phyloP scores from a whole-genome alignment of 2,113 vertebrate genomes.

The Silurus glanis region DNA sequence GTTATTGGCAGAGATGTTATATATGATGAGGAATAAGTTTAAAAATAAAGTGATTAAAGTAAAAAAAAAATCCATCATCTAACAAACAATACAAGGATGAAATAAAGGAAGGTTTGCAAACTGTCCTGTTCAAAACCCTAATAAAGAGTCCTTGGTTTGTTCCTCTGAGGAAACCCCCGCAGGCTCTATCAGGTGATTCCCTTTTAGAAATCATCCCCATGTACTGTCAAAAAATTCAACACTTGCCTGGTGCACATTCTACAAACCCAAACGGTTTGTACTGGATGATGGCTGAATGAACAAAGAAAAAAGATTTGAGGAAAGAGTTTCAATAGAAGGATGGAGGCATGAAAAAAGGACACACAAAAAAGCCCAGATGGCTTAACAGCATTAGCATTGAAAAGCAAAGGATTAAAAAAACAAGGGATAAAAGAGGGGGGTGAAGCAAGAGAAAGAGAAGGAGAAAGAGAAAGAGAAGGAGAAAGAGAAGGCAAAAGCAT shows the following conservation, averaged over 20 bases:
- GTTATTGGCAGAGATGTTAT: background rate
- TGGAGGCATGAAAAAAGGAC: background rate
- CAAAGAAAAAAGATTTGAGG: background rate
- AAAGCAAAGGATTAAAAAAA: constrained; percentile 11
- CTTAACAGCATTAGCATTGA: background rate
- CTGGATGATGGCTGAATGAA: background rate
- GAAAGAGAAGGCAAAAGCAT: background rate
- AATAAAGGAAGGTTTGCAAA: background rate
- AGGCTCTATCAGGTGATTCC: background rate
- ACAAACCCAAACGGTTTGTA: background rate
- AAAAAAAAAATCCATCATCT: background rate
- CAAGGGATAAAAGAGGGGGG: background rate
- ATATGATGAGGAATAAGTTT: background rate
- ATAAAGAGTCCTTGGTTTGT: background rate
- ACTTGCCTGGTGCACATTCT: no score
- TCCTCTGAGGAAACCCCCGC: background rate
- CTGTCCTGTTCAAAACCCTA: background rate
- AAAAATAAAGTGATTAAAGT: background rate
- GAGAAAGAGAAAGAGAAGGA: background rate
- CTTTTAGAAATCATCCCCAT: background rate
- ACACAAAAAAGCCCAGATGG: background rate
- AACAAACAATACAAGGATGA: background rate
- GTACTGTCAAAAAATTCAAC: background rate
- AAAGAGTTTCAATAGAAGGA: background rate
- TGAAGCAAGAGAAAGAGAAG: background rate